phyloP scores from a whole-genome alignment of 1,140 invertebrate genomes.

The Condylostylus longicornis region DNA sequence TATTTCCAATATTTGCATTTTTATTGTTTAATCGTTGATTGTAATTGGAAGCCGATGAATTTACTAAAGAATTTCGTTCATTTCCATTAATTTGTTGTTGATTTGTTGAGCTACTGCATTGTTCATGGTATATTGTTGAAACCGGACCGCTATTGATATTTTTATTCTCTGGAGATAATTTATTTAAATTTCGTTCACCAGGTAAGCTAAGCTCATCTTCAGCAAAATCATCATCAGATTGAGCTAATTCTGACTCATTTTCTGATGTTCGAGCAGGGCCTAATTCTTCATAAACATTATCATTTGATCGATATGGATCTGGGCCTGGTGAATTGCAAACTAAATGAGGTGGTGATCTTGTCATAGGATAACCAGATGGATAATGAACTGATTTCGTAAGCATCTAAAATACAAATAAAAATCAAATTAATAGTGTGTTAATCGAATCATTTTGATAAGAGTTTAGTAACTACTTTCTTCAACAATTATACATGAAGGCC shows the following conservation, averaged over 20 bases:
- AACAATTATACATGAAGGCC: too few species aligned
- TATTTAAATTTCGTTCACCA: constrained; percentile 35
- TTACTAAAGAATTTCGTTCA: constrained; percentile 29
- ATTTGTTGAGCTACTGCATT: constrained; percentile 13
- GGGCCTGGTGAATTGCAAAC: constrained; percentile 51
- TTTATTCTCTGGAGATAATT: constrained; percentile 29
- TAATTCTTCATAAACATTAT: constrained; percentile 55
- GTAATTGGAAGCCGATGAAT: constrained; percentile 21
- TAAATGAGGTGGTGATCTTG: constrained; percentile 41
- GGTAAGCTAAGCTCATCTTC: constrained; percentile 49
- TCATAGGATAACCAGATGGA: constrained; percentile 39
- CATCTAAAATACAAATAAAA: constrained; percentile 45
- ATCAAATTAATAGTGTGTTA: too few species aligned
- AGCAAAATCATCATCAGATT: constrained; percentile 51
- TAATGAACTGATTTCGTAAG: constrained; percentile 45
- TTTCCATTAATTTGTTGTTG: constrained; percentile 16
- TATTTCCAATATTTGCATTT: too few species aligned
- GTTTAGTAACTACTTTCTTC: too few species aligned
- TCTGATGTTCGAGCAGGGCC: constrained; percentile 41
- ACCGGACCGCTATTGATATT: constrained; percentile 30
- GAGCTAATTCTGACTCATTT: constrained; percentile 43
- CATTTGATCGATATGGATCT: constrained; percentile 49
- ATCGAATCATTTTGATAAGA: too few species aligned
- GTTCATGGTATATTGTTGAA: constrained; percentile 33
- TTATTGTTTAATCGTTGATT: too few species aligned